Percentiles rank a stretch among this genome's conserved stretches.
Conservation (phyloP, 2,888 invertebrate species). For the Dasypogon diadema region DNA sequence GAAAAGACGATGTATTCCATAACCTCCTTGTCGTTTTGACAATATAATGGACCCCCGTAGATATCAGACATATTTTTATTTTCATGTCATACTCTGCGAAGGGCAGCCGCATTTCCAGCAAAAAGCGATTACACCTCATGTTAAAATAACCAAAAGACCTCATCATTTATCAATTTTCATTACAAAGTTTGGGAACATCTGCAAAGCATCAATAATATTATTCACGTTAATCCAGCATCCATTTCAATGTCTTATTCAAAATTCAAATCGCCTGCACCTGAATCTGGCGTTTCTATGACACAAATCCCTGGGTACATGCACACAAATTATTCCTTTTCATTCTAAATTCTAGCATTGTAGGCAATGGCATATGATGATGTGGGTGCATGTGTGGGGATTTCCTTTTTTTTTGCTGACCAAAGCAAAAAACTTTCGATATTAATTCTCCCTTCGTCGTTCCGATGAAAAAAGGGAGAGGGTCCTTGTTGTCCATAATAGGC, state of each 20-base stretch:
- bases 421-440: background rate
- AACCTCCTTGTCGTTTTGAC: no score
- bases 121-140: no score
- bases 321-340: background rate
- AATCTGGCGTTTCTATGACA: background rate
- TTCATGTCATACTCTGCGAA: no score
- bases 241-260: background rate
- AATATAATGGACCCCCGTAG: no score
- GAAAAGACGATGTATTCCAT: no score
- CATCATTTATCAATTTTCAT: no score
- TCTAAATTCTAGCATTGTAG: background rate
- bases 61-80: no score
- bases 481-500: background rate
- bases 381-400: background rate
- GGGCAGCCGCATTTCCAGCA: no score
- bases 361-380: background rate
- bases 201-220: no score
- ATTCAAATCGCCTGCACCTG: background rate
- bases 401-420: background rate
- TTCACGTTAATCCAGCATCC: no score
- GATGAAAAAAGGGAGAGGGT: background rate
- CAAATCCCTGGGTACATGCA: background rate
- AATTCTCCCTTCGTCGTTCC: background rate
- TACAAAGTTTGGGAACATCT: no score
- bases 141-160: no score